Evolutionary conservation across 2,113 vertebrate genomes (phyloP).

Genomic region (Hystrix brachyura): DNA sequence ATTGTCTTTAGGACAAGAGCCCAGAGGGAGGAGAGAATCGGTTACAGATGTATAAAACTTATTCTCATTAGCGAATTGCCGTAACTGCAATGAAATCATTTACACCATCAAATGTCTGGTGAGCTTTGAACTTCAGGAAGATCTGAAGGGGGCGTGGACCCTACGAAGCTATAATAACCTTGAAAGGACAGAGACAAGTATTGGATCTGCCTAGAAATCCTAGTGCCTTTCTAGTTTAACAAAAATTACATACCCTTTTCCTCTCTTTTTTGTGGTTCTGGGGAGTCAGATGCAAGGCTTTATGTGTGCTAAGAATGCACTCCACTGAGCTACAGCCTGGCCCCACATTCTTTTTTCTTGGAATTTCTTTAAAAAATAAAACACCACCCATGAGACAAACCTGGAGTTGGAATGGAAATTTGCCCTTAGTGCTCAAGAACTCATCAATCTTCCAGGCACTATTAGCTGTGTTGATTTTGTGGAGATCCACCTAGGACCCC

Average conservation of each 20-base stretch:
- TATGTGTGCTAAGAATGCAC: background rate
- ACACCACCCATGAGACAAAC: background rate
- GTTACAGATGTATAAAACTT: background rate
- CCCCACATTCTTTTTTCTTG: background rate
- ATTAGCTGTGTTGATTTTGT: background rate
- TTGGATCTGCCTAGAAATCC: conserved; percentile 6
- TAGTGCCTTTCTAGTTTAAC: background rate
- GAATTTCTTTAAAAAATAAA: background rate
- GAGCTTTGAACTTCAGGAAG: background rate
- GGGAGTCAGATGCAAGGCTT: background rate
- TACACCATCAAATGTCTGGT: background rate
- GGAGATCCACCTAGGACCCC: too few species aligned
- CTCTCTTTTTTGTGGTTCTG: background rate
- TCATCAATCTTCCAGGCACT: background rate
- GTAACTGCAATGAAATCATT: background rate
- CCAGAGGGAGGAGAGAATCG: background rate
- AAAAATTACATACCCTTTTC: background rate
- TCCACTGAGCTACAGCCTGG: background rate
- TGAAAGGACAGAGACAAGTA: background rate
- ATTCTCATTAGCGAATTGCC: background rate
- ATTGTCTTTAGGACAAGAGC: background rate
- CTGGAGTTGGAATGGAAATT: background rate
- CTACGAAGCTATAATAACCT: background rate
- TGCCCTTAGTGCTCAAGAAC: background rate
- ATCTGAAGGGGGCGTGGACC: background rate